phyloP scores from a whole-genome alignment of 2,113 vertebrate species.

The Alces alces region DNA sequence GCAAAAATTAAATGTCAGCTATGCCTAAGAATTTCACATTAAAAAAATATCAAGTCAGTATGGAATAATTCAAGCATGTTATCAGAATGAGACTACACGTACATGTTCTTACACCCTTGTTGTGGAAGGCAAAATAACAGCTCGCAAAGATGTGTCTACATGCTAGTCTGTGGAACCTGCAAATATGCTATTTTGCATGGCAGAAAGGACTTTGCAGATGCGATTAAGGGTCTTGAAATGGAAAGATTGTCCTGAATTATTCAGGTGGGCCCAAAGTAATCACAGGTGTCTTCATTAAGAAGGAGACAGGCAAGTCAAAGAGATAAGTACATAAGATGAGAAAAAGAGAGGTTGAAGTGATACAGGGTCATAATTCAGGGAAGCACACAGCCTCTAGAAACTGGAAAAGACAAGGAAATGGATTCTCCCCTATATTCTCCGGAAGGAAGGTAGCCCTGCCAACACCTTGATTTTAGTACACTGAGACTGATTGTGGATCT shows the following conservation, averaged over 20 bases:
- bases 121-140: not conserved
- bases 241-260: not conserved
- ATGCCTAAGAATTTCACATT: constrained; percentile 10
- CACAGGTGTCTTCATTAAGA: not conserved
- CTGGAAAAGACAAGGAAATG: not conserved
- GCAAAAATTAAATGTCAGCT: constrained; percentile 36
- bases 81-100: not conserved
- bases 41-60: not conserved
- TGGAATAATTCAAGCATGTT: not conserved
- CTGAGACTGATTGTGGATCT: not conserved
- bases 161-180: not conserved
- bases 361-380: not conserved
- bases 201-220: not conserved
- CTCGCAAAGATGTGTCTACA: not conserved
- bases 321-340: not conserved
- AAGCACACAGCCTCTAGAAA: not conserved
- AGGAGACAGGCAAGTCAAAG: not conserved
- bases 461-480: not conserved
- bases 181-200: not conserved
- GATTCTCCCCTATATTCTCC: not conserved
- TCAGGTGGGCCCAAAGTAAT: not conserved
- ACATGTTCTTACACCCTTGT: not conserved
- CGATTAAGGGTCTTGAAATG: not conserved
- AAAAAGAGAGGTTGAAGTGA: not conserved
- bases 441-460: not conserved